phyloP scores from a whole-genome alignment of 2,113 vertebrate genomes.

The Aix galericulata region DNA sequence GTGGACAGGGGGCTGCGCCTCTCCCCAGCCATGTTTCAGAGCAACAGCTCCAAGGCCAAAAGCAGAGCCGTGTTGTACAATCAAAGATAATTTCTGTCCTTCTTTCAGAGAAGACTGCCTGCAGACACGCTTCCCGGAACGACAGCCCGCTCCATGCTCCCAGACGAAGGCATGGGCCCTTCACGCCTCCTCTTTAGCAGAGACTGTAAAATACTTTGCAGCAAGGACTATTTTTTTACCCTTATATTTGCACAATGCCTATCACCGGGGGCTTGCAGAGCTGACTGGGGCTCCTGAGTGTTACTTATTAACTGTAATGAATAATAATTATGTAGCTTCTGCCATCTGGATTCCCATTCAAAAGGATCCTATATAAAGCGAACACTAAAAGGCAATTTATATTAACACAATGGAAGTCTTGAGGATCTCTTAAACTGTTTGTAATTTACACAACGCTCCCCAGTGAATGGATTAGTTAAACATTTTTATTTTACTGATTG shows the following conservation, averaged over 20 bases:
- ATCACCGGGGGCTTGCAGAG: neutral
- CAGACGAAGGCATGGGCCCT: neutral
- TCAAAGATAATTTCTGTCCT: neutral
- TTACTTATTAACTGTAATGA: slow-evolving; percentile 65
- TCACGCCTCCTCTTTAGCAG: neutral
- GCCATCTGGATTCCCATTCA: slow-evolving; percentile 64
- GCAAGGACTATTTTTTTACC: neutral
- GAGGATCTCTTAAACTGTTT: slow-evolving; percentile 66
- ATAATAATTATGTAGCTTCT: slow-evolving; percentile 62
- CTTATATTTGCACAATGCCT: neutral
- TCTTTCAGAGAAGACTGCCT: neutral
- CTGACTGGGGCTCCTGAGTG: slow-evolving; percentile 34
- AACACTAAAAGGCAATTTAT: slow-evolving; percentile 56
- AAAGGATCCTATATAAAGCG: slow-evolving; percentile 38
- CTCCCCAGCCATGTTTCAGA: fast-evolving
- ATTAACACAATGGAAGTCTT: slow-evolving; percentile 45
- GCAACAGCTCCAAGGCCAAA: neutral
- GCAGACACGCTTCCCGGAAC: neutral
- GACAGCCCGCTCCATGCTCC: neutral
- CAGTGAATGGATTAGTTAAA: slow-evolving; percentile 50
- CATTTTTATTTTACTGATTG: slow-evolving; percentile 41
- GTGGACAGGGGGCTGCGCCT: neutral
- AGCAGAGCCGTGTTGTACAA: neutral
- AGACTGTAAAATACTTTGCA: neutral
- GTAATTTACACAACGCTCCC: slow-evolving; percentile 51